These are phyloP conservation scores for Manis crassicaudata DNA, from an alignment of 2,797 vertebrate genomes.

Conservation along the genomic window DNA sequence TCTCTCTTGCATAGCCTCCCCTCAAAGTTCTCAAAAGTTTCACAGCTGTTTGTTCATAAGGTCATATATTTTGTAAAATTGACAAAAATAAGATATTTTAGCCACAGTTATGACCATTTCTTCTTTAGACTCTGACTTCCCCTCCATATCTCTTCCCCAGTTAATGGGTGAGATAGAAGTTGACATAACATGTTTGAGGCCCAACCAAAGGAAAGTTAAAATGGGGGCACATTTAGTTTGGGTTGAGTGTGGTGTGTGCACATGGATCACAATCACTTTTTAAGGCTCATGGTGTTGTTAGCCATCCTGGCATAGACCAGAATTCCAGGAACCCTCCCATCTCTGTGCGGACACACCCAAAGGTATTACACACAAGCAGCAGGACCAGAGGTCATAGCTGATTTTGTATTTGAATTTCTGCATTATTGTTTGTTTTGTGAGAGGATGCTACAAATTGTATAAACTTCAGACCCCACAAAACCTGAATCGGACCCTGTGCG, in stretches of 20 bases:
- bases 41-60: background rate
- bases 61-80: background rate
- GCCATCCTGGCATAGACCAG: background rate
- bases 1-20: background rate
- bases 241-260: background rate
- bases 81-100: background rate
- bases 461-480: background rate
- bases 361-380: background rate
- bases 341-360: background rate
- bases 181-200: background rate
- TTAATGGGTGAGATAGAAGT: background rate
- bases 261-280: background rate
- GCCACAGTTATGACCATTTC: fast-evolving
- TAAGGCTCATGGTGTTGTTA: background rate
- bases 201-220: background rate
- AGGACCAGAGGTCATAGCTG: background rate
- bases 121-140: background rate
- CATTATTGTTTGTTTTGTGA: background rate
- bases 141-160: background rate
- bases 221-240: background rate
- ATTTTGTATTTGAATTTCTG: background rate
- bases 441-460: background rate
- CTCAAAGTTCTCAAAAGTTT: background rate
- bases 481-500: background rate
- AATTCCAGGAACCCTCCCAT: background rate